These are phyloP conservation scores for Alcis repandata DNA, from an alignment of 2,888 invertebrate species.

Conservation along the genomic window DNA sequence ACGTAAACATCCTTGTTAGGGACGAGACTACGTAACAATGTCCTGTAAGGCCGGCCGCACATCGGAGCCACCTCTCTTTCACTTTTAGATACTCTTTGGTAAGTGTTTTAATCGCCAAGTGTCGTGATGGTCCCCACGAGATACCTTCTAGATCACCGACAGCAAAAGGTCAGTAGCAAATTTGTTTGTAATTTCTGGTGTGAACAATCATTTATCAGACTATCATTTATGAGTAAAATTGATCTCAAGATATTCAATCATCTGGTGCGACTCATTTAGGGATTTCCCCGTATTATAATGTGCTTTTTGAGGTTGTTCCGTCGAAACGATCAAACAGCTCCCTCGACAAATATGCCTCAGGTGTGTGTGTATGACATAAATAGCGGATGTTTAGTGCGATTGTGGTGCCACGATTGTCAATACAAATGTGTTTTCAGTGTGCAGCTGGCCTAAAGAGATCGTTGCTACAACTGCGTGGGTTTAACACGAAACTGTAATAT, in stretches of 20 bases:
- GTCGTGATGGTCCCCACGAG: no score
- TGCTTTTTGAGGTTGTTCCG: not conserved
- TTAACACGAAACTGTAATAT: constrained; percentile 13
- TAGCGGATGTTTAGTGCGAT: no score
- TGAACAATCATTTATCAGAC: no score
- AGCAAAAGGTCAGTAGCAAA: not conserved
- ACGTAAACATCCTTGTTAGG: constrained; percentile 34
- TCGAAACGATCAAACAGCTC: not conserved
- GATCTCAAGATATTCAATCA: not conserved
- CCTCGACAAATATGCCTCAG: no score
- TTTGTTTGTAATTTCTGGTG: not conserved
- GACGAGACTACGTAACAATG: constrained; percentile 2
- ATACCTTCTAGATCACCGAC: no score
- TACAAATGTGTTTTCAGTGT: not conserved
- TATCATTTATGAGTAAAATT: no score
- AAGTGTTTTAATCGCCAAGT: not conserved
- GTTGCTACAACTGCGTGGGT: constrained; percentile 12
- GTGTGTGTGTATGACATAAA: no score
- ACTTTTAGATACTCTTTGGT: not conserved
- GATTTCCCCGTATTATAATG: not conserved
- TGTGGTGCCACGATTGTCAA: not conserved
- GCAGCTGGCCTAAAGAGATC: not conserved
- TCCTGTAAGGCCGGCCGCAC: not conserved
- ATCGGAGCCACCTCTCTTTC: not conserved
- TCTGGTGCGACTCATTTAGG: not conserved